Evolutionary conservation across 2,888 invertebrate species (phyloP).

Genomic region (Tubulanus polymorphus): DNA sequence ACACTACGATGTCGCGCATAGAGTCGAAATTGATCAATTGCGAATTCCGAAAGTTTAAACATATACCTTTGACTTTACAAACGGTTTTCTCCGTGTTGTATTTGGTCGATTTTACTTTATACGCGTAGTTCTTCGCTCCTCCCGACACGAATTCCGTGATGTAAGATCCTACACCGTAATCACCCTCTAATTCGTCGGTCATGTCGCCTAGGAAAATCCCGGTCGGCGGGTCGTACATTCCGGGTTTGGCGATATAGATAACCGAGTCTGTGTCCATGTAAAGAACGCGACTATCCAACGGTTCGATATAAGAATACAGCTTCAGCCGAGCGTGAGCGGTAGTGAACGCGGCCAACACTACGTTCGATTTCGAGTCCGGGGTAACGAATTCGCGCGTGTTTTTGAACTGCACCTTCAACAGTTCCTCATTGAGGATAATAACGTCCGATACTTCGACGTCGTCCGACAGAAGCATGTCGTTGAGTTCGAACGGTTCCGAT

Average conservation of each 20-base stretch:
- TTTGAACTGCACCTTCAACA: slow-evolving; percentile 12
- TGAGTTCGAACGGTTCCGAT: slow-evolving; percentile 7
- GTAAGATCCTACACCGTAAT: too few species aligned
- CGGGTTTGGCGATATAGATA: slow-evolving; percentile 5
- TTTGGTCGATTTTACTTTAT: slow-evolving; percentile 17
- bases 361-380: slow-evolving; percentile 14
- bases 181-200: slow-evolving; percentile 36
- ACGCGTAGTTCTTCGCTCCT: slow-evolving; percentile 47
- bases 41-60: slow-evolving; percentile 20
- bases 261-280: slow-evolving; percentile 23
- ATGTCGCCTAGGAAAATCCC: slow-evolving; percentile 38
- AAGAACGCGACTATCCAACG: slow-evolving; percentile 11
- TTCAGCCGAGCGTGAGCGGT: slow-evolving; percentile 21
- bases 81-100: not conserved
- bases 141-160: slow-evolving; percentile 35
- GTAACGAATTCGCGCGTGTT: slow-evolving; percentile 13
- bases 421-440: slow-evolving; percentile 14
- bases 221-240: slow-evolving; percentile 15
- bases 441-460: slow-evolving; percentile 12
- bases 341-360: slow-evolving; percentile 9
- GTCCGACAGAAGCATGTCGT: slow-evolving; percentile 14
- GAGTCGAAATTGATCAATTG: slow-evolving; percentile 22
- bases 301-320: slow-evolving; percentile 17
- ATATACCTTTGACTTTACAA: slow-evolving; percentile 32
- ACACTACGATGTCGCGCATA: slow-evolving; percentile 4